Base-by-base conservation (phyloP, 2,113 vertebrate species). In the Chunga burmeisteri region DNA sequence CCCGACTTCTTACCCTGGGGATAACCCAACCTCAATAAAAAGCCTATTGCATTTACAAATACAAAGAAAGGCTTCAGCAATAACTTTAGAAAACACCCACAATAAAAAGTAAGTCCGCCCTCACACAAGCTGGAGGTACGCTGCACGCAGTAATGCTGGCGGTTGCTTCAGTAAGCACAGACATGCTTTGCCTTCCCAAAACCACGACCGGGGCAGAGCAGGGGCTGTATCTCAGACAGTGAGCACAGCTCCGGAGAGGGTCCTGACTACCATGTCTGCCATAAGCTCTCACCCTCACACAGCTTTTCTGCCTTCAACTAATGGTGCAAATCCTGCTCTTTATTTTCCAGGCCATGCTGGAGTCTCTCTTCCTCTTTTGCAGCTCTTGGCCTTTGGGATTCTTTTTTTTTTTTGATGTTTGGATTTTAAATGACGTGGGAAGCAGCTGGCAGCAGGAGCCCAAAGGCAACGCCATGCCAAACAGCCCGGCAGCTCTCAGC, bases 21-120 rank as follows among this genome's bases (percentile, higher is more conserved):
- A 77, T 56, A 86, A 80, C 85, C 58, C 67, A 67, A n/a, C 7
- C 83, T 63, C 67, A 49, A 7, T 52, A 77, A 68, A 65, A 63
- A 68, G 63, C 66, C 52, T 44, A 21, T 25, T 81, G 72, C 68
- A 75, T 55, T 61, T 77, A 68, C 61, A 85, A 72, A 66, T 46
- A 88, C 47, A 80, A 88, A 81, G 81, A 46, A 70, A 81, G n/a
- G 46, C 32, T 94, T 93, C 20, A 67, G 78, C 74, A 75, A 27
- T 67, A 90, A 63, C 83, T 80, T 59, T 7, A 59, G 27, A 83
- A 68, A 78, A 72, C 65, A 68, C 52, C 40, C 59, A 88, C 70
- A 62, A 82, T 32, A 49, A 80, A 72, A 88, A 58, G 34, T 9
- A 56, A 50, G 59, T 20, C 56, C 4, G 1, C 59, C 47, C 40